phyloP scores from a whole-genome alignment of 2,113 vertebrate genomes.

The Empidonax alnorum region DNA sequence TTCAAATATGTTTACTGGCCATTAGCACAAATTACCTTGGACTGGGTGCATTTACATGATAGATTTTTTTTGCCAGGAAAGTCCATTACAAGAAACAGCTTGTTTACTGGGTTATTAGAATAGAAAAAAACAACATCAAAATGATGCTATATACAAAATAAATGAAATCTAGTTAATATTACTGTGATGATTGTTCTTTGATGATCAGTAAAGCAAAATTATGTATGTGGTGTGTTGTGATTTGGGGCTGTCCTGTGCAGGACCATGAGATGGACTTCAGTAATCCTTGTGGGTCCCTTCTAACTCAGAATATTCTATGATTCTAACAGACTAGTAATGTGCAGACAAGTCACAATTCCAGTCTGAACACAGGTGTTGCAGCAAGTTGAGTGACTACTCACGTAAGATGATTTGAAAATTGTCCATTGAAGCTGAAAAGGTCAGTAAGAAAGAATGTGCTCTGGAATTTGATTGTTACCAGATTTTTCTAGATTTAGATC shows the following conservation, averaged over 20 bases:
- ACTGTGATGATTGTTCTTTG: background rate
- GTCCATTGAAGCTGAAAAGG: background rate
- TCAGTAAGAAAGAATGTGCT: background rate
- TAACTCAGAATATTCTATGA: background rate
- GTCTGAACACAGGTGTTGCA: conserved; percentile 1
- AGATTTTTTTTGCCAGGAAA: conserved; percentile 48
- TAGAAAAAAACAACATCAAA: conserved; percentile 26
- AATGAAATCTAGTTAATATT: conserved; percentile 50
- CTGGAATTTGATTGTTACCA: background rate
- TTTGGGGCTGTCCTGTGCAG: background rate
- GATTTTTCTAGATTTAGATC: background rate
- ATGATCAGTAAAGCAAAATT: conserved; percentile 7
- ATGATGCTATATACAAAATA: conserved; percentile 28
- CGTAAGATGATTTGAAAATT: background rate
- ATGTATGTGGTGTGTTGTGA: background rate
- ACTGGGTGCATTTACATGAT: conserved; percentile 55
- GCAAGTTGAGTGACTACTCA: background rate
- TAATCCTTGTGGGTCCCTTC: background rate
- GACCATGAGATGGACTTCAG: background rate
- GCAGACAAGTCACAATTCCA: background rate
- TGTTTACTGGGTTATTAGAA: conserved; percentile 44
- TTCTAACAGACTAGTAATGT: background rate
- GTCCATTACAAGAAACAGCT: conserved; percentile 53
- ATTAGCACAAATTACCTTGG: conserved; percentile 56
- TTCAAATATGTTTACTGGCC: conserved; percentile 56